Conservation (phyloP, 2,888 invertebrate species). For the Yponomeuta evonymella region DNA sequence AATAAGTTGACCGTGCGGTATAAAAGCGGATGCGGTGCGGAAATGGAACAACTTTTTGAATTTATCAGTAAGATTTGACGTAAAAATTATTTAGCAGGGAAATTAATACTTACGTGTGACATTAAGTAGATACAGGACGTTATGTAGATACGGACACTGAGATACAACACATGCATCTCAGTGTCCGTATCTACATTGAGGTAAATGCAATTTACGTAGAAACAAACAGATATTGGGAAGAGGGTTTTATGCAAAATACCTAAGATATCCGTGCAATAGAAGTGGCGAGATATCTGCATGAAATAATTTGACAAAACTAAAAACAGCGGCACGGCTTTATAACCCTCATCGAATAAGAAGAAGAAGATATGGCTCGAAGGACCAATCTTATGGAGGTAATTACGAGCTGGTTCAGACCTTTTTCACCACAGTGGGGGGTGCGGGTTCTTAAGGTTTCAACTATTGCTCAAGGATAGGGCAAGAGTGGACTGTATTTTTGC, state of each 20-base stretch:
- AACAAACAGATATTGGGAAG: not conserved
- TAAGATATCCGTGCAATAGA: too few relatives aligned
- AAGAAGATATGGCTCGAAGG: not conserved
- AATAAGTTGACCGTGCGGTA: too few relatives aligned
- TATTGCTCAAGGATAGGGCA: not conserved
- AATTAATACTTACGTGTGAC: not conserved
- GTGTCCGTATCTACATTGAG: not conserved
- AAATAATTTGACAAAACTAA: too few relatives aligned
- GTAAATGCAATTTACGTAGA: not conserved
- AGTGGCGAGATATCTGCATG: too few relatives aligned
- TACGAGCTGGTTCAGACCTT: not conserved
- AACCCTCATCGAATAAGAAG: not conserved
- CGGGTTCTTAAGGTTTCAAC: not conserved
- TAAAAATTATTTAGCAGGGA: not conserved
- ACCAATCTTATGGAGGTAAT: not conserved
- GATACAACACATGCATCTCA: not conserved
- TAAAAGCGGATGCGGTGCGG: too few relatives aligned
- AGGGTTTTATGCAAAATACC: not conserved
- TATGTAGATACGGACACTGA: too few relatives aligned
- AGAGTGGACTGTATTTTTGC: not conserved
- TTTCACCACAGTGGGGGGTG: not conserved
- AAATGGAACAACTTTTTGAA: too few relatives aligned
- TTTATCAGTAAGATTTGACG: too few relatives aligned
- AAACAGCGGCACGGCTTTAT: too few relatives aligned
- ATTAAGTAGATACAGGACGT: not conserved